phyloP scores from a whole-genome alignment of 1,140 invertebrate genomes.

The Zaprionus gabonicus region DNA sequence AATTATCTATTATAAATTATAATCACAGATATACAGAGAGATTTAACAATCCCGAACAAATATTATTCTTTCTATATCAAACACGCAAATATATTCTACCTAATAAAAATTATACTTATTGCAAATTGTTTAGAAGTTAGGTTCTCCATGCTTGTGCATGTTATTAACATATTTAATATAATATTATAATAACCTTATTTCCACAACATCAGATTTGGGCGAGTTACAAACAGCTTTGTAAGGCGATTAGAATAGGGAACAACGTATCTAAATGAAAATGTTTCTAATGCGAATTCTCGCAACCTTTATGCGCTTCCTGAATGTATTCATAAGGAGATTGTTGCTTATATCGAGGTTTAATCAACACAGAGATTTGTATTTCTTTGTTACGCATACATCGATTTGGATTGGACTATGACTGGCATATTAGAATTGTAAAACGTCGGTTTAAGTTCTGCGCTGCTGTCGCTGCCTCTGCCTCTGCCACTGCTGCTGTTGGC shows the following conservation, averaged over 20 bases:
- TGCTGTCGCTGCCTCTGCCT: conserved; percentile 27
- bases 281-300: not conserved
- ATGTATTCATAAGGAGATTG: conserved; percentile 13
- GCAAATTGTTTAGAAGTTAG: no score
- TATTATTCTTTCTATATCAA: no score
- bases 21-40: no score
- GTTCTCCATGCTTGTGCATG: no score
- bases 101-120: no score
- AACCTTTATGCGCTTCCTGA: not conserved
- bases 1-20: no score
- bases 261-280: not conserved
- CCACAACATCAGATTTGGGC: not conserved
- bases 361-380: conserved; percentile 44
- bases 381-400: conserved; percentile 60
- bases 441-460: conserved; percentile 73
- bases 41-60: no score
- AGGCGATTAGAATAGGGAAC: no score
- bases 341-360: conserved; percentile 20
- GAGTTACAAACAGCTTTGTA: no score
- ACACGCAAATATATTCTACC: no score
- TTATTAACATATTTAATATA: no score
- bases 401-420: conserved; percentile 45
- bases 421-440: conserved; percentile 65
- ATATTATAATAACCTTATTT: not conserved
- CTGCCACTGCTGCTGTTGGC: not conserved